Evolutionary conservation across 2,797 vertebrate species (phyloP).

Genomic region (Toxotes lorentzi): DNA sequence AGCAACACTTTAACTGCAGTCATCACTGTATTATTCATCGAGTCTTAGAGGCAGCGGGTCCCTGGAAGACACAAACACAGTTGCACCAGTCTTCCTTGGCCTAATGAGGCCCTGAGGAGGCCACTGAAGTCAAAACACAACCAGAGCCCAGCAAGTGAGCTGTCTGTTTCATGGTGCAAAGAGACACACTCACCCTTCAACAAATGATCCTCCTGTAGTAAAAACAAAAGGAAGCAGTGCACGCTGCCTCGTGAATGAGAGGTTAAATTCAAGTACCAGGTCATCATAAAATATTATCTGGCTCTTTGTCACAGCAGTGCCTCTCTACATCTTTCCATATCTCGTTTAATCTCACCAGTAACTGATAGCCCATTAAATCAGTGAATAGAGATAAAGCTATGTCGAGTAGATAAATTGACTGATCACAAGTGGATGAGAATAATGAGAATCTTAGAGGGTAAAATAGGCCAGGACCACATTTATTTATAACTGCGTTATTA

Average conservation of each 20-base stretch:
- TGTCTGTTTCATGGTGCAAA: constrained; percentile 22
- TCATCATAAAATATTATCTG: background rate
- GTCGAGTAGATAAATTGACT: background rate
- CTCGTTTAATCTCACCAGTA: background rate
- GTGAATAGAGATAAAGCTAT: background rate
- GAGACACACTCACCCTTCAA: constrained; percentile 31
- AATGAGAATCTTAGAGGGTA: background rate
- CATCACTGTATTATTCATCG: constrained; percentile 66
- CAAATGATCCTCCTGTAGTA: constrained; percentile 41
- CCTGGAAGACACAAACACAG: constrained; percentile 47
- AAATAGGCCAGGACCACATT: too few species aligned
- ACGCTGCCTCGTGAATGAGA: constrained; percentile 4
- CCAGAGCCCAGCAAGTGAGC: constrained; percentile 31
- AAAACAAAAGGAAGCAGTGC: constrained; percentile 8
- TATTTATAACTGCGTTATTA: too few species aligned
- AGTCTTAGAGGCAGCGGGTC: constrained; percentile 27
- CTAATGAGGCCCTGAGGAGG: constrained; percentile 63
- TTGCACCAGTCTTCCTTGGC: constrained; percentile 27
- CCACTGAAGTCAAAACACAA: constrained; percentile 55
- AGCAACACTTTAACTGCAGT: constrained; percentile 47
- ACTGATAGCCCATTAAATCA: constrained; percentile 6
- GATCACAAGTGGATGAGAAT: constrained; percentile 11
- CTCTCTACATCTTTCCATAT: background rate
- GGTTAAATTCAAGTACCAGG: constrained; percentile 37
- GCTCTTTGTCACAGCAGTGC: background rate